Conservation (phyloP, 1,140 invertebrate genomes). For the Papilio helenus region DNA sequence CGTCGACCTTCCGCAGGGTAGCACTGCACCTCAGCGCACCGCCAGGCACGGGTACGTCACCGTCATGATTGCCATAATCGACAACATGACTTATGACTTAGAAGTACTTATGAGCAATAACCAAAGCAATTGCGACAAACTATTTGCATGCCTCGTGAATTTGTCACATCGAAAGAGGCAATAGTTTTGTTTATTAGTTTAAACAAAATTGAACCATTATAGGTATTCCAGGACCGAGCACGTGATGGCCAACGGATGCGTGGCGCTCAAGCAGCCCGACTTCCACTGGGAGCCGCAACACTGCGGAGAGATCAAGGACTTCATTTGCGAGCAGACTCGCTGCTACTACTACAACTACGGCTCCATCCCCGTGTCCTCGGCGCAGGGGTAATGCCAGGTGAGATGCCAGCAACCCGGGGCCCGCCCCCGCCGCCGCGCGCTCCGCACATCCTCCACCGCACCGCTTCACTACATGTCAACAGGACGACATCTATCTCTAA, state of each 20-base stretch:
- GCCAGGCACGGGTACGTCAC: slow-evolving; percentile 88
- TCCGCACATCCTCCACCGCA: slow-evolving; percentile 46
- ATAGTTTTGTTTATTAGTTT: slow-evolving; percentile 12
- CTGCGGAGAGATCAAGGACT: slow-evolving; percentile 92
- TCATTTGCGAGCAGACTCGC: slow-evolving; percentile 94
- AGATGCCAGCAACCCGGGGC: slow-evolving; percentile 82
- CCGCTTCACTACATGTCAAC: slow-evolving; percentile 54
- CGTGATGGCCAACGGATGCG: slow-evolving; percentile 87
- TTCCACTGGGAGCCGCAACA: slow-evolving; percentile 92
- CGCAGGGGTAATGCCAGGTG: slow-evolving; percentile 92
- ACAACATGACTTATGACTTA: too few species aligned
- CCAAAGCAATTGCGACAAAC: neutral
- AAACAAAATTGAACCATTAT: slow-evolving; percentile 68
- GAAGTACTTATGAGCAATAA: neutral
- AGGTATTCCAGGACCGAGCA: slow-evolving; percentile 83
- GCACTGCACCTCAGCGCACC: slow-evolving; percentile 89
- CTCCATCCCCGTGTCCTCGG: slow-evolving; percentile 92
- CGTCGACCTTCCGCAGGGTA: slow-evolving; percentile 84
- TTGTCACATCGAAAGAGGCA: neutral
- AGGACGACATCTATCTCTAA: slow-evolving; percentile 53
- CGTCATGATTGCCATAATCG: neutral
- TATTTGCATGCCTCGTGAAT: neutral
- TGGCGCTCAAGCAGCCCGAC: slow-evolving; percentile 88
- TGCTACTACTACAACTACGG: slow-evolving; percentile 96
- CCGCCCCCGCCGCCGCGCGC: slow-evolving; percentile 76